A percentile compares a stretch with the other conserved stretches of the same genome.
Evolutionary conservation across 2,888 invertebrate species (phyloP).

Genomic region (Gerris lacustris): DNA sequence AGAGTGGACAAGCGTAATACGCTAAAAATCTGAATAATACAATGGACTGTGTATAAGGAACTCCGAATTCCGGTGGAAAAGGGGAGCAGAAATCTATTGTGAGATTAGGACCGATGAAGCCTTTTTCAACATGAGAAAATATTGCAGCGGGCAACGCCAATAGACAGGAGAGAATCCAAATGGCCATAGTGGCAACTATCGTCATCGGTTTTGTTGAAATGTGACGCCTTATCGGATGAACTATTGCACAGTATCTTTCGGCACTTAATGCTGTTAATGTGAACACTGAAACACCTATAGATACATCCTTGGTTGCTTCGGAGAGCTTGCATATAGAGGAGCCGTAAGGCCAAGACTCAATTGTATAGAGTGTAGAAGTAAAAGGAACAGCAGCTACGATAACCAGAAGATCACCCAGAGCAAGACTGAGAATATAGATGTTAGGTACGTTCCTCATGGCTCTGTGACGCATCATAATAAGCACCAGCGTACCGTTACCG

Average conservation of each 20-base stretch:
- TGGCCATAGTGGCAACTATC: conserved; percentile 53
- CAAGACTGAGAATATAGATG: conserved; percentile 47
- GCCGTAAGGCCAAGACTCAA: conserved; percentile 85
- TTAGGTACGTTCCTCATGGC: conserved; percentile 85
- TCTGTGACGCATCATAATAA: conserved; percentile 71
- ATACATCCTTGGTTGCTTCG: conserved; percentile 71
- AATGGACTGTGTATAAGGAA: conserved; percentile 39
- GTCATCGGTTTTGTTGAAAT: conserved; percentile 42
- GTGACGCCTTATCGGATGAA: conserved; percentile 58
- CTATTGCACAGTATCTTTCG: conserved; percentile 76
- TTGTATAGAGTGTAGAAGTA: conserved; percentile 71
- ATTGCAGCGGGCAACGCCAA: conserved; percentile 69
- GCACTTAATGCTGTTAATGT: conserved; percentile 75
- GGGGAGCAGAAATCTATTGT: conserved; percentile 57
- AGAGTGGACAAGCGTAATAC: conserved; percentile 73
- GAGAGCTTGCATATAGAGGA: conserved; percentile 64
- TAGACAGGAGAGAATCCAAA: conserved; percentile 67
- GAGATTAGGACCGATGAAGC: conserved; percentile 40
- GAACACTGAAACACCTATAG: conserved; percentile 80
- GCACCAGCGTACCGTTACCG: conserved; percentile 77
- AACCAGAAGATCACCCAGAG: conserved; percentile 48
- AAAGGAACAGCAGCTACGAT: conserved; percentile 72
- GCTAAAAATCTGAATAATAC: conserved; percentile 54
- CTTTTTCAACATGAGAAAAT: conserved; percentile 49
- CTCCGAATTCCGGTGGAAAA: conserved; percentile 45